Evolutionary conservation across 2,888 invertebrate genomes (phyloP), one percentile per base, ranked within the genome.

Genomic region (Conops quadrifasciatus): DNA sequence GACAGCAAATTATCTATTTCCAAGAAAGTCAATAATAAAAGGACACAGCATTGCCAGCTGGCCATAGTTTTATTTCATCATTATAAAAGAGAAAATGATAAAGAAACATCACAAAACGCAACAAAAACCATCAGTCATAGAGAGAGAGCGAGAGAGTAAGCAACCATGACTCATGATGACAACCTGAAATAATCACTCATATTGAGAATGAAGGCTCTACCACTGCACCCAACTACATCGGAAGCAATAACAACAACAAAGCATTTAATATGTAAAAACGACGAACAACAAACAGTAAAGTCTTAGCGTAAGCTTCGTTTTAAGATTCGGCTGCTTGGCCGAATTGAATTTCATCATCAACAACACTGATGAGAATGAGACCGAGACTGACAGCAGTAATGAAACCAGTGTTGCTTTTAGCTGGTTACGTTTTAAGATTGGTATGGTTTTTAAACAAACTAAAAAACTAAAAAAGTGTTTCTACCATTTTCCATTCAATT

Each of bases 121-220:
- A n/a, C n/a, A n/a, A n/a, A n/a, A n/a, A n/a, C n/a, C n/a, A n/a
- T n/a, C n/a, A n/a, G n/a, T n/a, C n/a, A n/a, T n/a, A n/a, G n/a
- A n/a, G n/a, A n/a, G n/a, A n/a, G n/a, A n/a, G n/a, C n/a, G n/a
- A n/a, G n/a, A n/a, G n/a, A n/a, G 45, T 13, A 45, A 15, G 3
- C 21, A 43, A 53, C 51, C 28, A 49, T 49, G 49, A 65, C 43
- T 66, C 66, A 66, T 66, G 53, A 53, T 66, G 53, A 43, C 66
- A 43, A 56, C 21, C 43, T 26, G 16, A 66, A 66, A 66, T 66
- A 66, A 56, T 66, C 66, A 66, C 66, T 56, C 66, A 30, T 66
- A 43, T 13, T 1, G 45, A 45, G 11, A 15, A 45, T 15, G 45
- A 45, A 13, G 45, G 9, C 9, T 45, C 9, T 45, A 15, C 45